Evolutionary conservation across 2,888 invertebrate species (phyloP).

Genomic region (Hetaerina titia): DNA sequence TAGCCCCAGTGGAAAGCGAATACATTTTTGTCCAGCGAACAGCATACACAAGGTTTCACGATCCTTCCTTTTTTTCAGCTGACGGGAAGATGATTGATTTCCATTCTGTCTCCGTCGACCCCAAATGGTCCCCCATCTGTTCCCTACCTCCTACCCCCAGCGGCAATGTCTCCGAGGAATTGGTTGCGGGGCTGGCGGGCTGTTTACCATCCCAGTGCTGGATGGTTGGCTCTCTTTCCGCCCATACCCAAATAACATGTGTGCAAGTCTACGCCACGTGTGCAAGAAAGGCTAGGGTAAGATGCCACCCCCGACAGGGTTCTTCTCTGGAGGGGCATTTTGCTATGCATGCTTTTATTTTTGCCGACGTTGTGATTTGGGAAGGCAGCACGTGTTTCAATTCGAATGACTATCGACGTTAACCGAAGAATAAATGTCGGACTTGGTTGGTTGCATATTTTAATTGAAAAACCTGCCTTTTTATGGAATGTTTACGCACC

Average conservation of each 20-base stretch:
- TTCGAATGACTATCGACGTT: not conserved
- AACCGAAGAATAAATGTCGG: not conserved
- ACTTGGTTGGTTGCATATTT: not conserved
- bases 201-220: constrained; percentile 14
- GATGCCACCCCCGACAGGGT: not conserved
- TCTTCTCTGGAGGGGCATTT: not conserved
- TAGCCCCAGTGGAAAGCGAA: not conserved
- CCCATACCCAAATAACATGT: constrained; percentile 10
- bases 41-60: not conserved
- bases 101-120: not conserved
- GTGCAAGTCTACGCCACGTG: constrained; percentile 42
- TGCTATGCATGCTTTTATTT: not conserved
- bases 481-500: not conserved
- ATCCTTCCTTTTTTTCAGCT: constrained; percentile 19
- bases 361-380: constrained; percentile 17
- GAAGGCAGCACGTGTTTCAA: not conserved
- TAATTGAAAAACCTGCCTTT: not conserved
- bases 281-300: not conserved
- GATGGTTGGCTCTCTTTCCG: not conserved
- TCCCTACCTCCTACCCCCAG: not conserved
- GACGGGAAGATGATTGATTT: constrained; percentile 42
- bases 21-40: not conserved
- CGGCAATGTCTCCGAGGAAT: constrained; percentile 14
- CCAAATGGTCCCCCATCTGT: not conserved
- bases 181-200: constrained; percentile 1